phyloP scores from a whole-genome alignment of 2,113 vertebrate genomes.

The Amphilophus citrinellus region DNA sequence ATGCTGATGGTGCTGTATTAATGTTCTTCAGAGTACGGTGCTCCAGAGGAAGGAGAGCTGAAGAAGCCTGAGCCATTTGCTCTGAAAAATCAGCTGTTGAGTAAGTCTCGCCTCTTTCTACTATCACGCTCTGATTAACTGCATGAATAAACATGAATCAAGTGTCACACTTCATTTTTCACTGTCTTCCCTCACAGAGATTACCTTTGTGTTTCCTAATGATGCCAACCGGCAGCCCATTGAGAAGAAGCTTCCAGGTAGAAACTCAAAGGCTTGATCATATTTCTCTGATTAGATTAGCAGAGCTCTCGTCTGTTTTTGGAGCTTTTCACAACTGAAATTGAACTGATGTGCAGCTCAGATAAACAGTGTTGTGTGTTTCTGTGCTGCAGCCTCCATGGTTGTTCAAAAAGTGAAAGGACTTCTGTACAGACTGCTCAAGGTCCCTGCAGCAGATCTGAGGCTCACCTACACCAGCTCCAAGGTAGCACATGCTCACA shows the following conservation, averaged over 20 bases:
- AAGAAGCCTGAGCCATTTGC: constrained; percentile 81
- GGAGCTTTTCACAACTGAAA: background rate
- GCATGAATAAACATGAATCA: background rate
- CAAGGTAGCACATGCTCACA: constrained; percentile 81
- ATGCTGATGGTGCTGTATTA: background rate
- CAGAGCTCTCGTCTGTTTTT: background rate
- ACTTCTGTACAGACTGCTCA: constrained; percentile 87
- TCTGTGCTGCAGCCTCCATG: constrained; percentile 87
- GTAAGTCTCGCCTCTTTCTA: constrained; percentile 79
- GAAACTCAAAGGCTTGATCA: background rate
- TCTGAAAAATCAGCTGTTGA: constrained; percentile 91
- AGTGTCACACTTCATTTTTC: background rate
- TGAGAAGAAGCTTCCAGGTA: constrained; percentile 93
- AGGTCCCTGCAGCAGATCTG: constrained; percentile 86
- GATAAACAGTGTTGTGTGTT: background rate
- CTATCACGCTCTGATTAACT: background rate
- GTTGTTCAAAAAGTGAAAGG: constrained; percentile 93
- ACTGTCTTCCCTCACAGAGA: constrained; percentile 64
- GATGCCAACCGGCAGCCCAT: constrained; percentile 79
- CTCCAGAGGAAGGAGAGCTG: constrained; percentile 90
- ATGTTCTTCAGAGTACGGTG: constrained; percentile 87
- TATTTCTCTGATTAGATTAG: background rate
- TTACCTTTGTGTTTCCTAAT: constrained; percentile 89
- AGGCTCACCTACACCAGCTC: constrained; percentile 87
- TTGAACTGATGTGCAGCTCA: no score